These are phyloP conservation scores for Neopelma chrysocephalum DNA, from an alignment of 2,797 vertebrate species.

Conservation along the genomic window DNA sequence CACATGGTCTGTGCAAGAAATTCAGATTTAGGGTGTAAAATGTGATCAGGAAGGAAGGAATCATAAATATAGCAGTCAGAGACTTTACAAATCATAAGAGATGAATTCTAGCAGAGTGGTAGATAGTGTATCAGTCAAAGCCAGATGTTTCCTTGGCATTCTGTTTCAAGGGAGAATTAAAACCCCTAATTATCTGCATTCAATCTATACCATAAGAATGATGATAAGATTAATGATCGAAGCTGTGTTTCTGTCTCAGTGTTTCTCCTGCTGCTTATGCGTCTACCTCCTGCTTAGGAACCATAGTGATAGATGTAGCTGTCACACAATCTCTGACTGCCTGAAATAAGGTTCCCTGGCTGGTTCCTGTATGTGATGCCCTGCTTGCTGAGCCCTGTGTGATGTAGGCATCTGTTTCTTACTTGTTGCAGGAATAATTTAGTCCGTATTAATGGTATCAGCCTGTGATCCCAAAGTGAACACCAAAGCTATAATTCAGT, in stretches of 20 bases:
- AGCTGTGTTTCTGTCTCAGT: not conserved
- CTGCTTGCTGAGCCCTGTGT: not conserved
- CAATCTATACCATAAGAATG: conserved; percentile 2
- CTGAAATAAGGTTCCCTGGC: not conserved
- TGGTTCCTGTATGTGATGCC: not conserved
- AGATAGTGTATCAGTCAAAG: not conserved
- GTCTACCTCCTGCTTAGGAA: not conserved
- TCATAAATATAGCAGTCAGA: not conserved
- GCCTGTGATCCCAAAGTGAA: conserved; percentile 14
- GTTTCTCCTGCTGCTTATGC: not conserved
- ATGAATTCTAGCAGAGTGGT: not conserved
- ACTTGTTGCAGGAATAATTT: conserved; percentile 20
- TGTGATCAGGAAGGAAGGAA: not conserved
- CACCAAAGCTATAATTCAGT: conserved; percentile 22
- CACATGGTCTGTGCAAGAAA: not conserved
- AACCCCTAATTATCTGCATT: not conserved
- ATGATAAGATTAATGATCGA: conserved; percentile 20
- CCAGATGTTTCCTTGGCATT: not conserved
- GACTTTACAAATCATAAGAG: not conserved
- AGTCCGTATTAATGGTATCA: conserved; percentile 35
- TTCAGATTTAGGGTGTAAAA: not conserved
- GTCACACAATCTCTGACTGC: not conserved
- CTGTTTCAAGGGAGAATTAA: conserved; percentile 17
- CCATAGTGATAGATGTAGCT: not conserved
- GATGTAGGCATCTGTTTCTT: conserved; percentile 17